Evolutionary conservation across 23 tunicate species (phyloP).

Genomic region (Diplosoma virens): DNA sequence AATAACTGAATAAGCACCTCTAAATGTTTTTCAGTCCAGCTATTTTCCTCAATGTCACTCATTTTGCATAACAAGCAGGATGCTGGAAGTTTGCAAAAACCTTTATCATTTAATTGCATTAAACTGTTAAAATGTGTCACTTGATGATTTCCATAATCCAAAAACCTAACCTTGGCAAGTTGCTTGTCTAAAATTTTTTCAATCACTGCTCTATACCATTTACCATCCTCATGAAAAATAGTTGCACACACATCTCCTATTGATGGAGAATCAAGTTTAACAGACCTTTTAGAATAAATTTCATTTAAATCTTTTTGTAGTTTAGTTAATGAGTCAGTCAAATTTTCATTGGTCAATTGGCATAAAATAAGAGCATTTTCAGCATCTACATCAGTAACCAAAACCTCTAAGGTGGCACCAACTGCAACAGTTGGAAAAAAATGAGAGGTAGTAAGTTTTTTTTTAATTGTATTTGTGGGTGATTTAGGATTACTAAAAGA

Average conservation of each 20-base stretch:
- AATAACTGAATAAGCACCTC: background rate
- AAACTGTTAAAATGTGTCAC: background rate
- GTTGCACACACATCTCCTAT: constrained; percentile 25
- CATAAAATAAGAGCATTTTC: constrained; percentile 7
- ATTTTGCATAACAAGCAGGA: background rate
- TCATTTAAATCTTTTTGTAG: constrained; percentile 12
- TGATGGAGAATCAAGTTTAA: background rate
- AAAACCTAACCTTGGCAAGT: constrained; percentile 1
- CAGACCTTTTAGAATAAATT: background rate
- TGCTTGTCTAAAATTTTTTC: background rate
- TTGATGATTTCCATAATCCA: constrained; percentile 58
- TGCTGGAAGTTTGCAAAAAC: constrained; percentile 30
- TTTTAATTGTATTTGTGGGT: too few species aligned
- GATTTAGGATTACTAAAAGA: too few species aligned
- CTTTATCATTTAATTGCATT: background rate
- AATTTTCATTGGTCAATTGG: background rate
- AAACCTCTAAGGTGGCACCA: background rate
- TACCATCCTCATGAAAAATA: constrained; percentile 34
- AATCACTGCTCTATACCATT: constrained; percentile 40
- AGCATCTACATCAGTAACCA: constrained; percentile 11
- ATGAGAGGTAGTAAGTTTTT: background rate
- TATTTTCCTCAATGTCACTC: background rate
- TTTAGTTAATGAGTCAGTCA: background rate
- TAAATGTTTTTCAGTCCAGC: background rate
- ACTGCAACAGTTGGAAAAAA: background rate